Percentiles rank a stretch among this genome's conserved stretches.
Conservation (phyloP, 2,888 invertebrate genomes). For the Schrankia costaestrigalis region DNA sequence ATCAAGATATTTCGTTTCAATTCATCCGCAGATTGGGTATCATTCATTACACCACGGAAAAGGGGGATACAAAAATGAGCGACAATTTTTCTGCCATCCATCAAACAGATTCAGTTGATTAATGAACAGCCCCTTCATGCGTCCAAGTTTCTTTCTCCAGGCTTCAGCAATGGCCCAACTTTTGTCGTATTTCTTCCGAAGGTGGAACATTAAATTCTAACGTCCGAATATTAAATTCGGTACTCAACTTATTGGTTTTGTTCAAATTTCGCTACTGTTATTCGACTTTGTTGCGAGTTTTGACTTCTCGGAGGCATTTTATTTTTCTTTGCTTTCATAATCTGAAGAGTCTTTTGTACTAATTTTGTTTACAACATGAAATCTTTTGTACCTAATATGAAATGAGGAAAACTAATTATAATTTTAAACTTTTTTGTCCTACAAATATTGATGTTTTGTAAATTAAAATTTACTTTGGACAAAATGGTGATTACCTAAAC, state of each 20-base stretch:
- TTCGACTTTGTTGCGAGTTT: conserved; percentile 18
- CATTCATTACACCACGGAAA: conserved; percentile 26
- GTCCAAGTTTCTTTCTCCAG: conserved; percentile 18
- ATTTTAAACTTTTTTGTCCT: no score
- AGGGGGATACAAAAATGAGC: conserved; percentile 25
- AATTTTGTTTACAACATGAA: no score
- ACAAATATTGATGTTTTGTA: no score
- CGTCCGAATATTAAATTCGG: conserved; percentile 30
- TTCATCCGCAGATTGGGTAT: conserved; percentile 20
- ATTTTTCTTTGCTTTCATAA: conserved; percentile 18
- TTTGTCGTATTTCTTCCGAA: conserved; percentile 28
- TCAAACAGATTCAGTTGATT: conserved; percentile 33
- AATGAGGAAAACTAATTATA: no score
- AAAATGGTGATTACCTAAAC: no score
- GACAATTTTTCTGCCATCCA: conserved; percentile 29
- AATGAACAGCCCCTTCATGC: conserved; percentile 23
- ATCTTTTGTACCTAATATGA: no score
- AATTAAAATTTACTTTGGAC: no score
- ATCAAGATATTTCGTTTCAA: conserved; percentile 20
- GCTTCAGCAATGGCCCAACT: conserved; percentile 20
- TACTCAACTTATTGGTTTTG: conserved; percentile 30
- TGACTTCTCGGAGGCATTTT: conserved; percentile 10
- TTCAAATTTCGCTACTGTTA: conserved; percentile 20
- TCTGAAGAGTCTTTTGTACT: conserved; percentile 5
- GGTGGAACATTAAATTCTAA: conserved; percentile 24